Conservation (phyloP, 2,797 vertebrate species). For the Bovichtus variegatus region DNA sequence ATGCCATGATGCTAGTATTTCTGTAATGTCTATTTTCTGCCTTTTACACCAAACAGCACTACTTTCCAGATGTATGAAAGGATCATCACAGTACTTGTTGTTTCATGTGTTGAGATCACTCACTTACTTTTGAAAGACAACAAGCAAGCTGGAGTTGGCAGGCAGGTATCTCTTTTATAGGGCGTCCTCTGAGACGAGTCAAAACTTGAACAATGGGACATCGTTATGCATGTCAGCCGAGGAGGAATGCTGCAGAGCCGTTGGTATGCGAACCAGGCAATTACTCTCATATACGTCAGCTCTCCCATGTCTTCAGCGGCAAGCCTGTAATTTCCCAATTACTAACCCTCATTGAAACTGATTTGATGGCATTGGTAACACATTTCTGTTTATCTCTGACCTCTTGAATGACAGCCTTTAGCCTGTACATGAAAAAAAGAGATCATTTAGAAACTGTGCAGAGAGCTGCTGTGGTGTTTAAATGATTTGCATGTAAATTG, state of each 20-base stretch:
- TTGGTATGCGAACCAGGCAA: constrained; percentile 78
- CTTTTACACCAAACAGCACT: constrained; percentile 32
- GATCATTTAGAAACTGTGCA: constrained; percentile 23
- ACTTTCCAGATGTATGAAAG: constrained; percentile 48
- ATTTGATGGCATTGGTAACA: constrained; percentile 53
- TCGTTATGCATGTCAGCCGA: constrained; percentile 76
- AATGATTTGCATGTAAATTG: constrained; percentile 44
- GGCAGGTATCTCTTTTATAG: constrained; percentile 69
- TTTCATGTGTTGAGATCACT: constrained; percentile 68
- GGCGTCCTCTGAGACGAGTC: constrained; percentile 77
- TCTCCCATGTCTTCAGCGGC: constrained; percentile 50
- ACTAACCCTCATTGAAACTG: constrained; percentile 56
- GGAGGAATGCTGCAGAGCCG: constrained; percentile 77
- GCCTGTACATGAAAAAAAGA: constrained; percentile 9
- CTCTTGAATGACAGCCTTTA: constrained; percentile 27
- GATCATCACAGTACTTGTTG: constrained; percentile 59
- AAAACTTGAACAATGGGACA: constrained; percentile 79
- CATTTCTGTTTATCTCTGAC: constrained; percentile 44
- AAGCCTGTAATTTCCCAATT: constrained; percentile 70
- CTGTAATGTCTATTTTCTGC: constrained; percentile 10
- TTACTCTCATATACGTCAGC: constrained; percentile 79
- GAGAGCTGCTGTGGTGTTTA: constrained; percentile 16
- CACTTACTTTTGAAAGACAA: constrained; percentile 54
- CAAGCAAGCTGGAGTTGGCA: constrained; percentile 64
- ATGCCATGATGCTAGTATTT: not conserved